phyloP scores from a whole-genome alignment of 2,888 invertebrate species.

The Toxonevra muliebris region DNA sequence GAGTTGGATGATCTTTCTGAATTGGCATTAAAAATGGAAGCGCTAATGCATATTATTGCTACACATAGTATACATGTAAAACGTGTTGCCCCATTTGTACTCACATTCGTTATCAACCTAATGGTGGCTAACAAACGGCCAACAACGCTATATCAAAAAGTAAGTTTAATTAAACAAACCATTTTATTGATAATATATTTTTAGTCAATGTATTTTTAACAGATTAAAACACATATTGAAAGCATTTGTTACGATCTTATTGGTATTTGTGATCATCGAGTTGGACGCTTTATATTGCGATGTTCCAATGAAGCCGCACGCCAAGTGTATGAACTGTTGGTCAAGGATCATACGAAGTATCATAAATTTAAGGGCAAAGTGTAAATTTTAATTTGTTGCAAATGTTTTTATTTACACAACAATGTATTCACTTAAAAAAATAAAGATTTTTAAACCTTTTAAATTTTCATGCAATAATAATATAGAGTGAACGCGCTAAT shows the following conservation, averaged over 20 bases:
- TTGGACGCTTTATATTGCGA: conserved; percentile 60
- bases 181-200: conserved; percentile 5
- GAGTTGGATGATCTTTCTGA: conserved; percentile 59
- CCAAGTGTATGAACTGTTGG: conserved; percentile 56
- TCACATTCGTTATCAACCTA: conserved; percentile 57
- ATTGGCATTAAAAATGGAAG: conserved; percentile 56
- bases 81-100: conserved; percentile 60
- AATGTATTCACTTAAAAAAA: too few species aligned
- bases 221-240: conserved; percentile 63
- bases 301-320: conserved; percentile 62
- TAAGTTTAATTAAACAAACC: conserved; percentile 33
- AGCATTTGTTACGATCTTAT: conserved; percentile 61
- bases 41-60: conserved; percentile 53
- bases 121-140: conserved; percentile 61
- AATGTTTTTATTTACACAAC: too few species aligned
- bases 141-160: conserved; percentile 62
- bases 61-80: conserved; percentile 56
- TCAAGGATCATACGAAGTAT: conserved; percentile 62
- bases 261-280: conserved; percentile 61
- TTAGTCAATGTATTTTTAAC: conserved; percentile 22
- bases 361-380: conserved; percentile 64
- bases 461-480: too few species aligned
- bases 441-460: too few species aligned
- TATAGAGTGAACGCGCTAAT: too few species aligned
- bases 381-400: conserved; percentile 40